Evolutionary conservation across 2,888 invertebrate species (phyloP).

Genomic region (Pristionchus maxplancki): DNA sequence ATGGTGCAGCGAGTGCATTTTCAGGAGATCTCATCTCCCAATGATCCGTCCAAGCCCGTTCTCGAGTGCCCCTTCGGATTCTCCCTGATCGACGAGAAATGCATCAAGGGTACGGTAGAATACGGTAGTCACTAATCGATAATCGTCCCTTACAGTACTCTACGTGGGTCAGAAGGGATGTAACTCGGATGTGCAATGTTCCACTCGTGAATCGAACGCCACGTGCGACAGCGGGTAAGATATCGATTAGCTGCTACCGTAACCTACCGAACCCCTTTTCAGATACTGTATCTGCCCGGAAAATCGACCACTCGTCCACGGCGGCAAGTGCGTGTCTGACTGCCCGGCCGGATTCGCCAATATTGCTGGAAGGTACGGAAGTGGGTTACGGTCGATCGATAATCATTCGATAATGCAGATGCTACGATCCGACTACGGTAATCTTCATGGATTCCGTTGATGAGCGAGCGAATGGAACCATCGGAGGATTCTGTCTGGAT

Average conservation of each 20-base stretch:
- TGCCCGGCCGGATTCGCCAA: slow-evolving; percentile 77
- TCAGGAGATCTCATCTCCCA: slow-evolving; percentile 48
- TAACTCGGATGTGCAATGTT: slow-evolving; percentile 73
- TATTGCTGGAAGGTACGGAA: slow-evolving; percentile 71
- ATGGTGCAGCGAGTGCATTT: slow-evolving; percentile 6
- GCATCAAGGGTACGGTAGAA: slow-evolving; percentile 61
- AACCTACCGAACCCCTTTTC: not conserved
- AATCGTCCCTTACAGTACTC: slow-evolving; percentile 59
- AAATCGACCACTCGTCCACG: slow-evolving; percentile 70
- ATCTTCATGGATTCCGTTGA: slow-evolving; percentile 78
- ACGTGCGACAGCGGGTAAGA: slow-evolving; percentile 67
- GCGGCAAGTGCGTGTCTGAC: slow-evolving; percentile 69
- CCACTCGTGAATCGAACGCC: slow-evolving; percentile 68
- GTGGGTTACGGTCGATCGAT: not conserved
- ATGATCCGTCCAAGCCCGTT: slow-evolving; percentile 10
- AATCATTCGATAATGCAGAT: slow-evolving; percentile 56
- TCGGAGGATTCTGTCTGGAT: slow-evolving; percentile 76
- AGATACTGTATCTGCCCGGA: slow-evolving; percentile 74
- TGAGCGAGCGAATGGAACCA: slow-evolving; percentile 75
- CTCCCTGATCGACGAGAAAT: slow-evolving; percentile 68
- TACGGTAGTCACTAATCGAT: not conserved
- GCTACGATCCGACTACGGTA: slow-evolving; percentile 76
- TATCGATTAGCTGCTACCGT: not conserved
- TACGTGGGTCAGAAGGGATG: slow-evolving; percentile 77
- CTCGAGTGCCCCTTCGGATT: slow-evolving; percentile 67